Percentiles rank a stretch among this genome's conserved stretches.
Conservation (phyloP, 1,140 invertebrate species). For the Macrosteles quadrilineatus region DNA sequence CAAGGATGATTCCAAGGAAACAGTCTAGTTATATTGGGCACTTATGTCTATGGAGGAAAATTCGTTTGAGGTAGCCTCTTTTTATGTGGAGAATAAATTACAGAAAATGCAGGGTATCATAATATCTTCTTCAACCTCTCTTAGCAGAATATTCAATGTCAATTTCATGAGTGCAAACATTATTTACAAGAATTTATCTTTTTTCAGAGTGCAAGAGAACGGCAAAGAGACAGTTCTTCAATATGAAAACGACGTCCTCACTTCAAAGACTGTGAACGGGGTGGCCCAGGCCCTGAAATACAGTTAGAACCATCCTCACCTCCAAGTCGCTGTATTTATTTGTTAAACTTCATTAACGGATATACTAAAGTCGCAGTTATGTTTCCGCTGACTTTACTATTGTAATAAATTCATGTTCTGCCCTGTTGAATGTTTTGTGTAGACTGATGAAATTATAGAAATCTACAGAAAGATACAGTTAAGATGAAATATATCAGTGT, state of each 20-base stretch:
- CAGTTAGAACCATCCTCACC: conserved; percentile 49
- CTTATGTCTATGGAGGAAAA: too few species aligned
- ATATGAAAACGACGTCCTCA: conserved; percentile 95
- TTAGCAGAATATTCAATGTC: too few species aligned
- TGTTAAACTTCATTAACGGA: conserved; percentile 23
- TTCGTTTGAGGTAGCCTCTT: too few species aligned
- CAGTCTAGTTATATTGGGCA: too few species aligned
- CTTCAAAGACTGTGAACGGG: conserved; percentile 94
- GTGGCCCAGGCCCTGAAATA: conserved; percentile 79
- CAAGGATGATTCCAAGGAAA: too few species aligned
- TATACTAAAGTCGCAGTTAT: conserved; percentile 16
- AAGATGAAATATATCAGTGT: neutral
- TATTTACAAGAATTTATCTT: too few species aligned
- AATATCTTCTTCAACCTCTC: too few species aligned
- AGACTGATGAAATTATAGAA: too few species aligned
- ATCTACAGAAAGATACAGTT: too few species aligned
- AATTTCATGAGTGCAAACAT: too few species aligned
- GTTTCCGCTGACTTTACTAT: neutral
- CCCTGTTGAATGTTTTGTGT: conserved; percentile 1
- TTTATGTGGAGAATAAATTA: too few species aligned
- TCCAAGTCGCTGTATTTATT: conserved; percentile 2
- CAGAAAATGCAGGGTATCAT: too few species aligned
- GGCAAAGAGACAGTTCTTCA: conserved; percentile 94
- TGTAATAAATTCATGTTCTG: conserved; percentile 21
- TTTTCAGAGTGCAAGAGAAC: conserved; percentile 85